A percentile compares a stretch with the other conserved stretches of the same genome.
Evolutionary conservation across 1,140 invertebrate genomes (phyloP).

Genomic region (Nebria ingens): DNA sequence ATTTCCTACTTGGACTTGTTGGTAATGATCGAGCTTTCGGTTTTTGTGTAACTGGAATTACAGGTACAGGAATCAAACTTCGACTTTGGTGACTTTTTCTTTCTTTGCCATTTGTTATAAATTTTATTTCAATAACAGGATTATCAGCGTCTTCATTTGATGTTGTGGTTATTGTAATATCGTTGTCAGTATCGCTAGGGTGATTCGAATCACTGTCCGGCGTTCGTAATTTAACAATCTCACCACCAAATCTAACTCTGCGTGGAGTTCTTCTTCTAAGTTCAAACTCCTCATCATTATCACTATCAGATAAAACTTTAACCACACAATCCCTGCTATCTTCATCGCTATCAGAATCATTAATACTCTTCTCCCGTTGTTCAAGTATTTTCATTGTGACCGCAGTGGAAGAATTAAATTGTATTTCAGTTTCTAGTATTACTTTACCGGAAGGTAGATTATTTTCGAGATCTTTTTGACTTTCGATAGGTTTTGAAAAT

Average conservation of each 20-base stretch:
- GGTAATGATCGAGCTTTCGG: constrained; percentile 17
- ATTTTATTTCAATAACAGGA: constrained; percentile 30
- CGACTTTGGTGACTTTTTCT: constrained; percentile 20
- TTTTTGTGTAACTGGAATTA: constrained; percentile 1
- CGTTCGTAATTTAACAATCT: constrained; percentile 69
- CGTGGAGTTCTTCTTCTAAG: constrained; percentile 36
- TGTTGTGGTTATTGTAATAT: constrained; percentile 15
- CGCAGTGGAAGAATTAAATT: constrained; percentile 61
- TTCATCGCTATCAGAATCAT: constrained; percentile 39
- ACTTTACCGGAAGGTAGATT: constrained; percentile 39
- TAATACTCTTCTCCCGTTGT: constrained; percentile 37
- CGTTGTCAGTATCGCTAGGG: constrained; percentile 38
- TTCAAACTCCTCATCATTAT: constrained; percentile 23
- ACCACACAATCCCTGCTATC: constrained; percentile 23
- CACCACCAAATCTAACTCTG: constrained; percentile 71
- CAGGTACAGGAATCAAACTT: constrained; percentile 25
- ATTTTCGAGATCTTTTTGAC: constrained; percentile 13
- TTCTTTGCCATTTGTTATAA: constrained; percentile 34
- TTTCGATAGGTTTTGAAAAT: constrained; percentile 15
- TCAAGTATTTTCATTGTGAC: constrained; percentile 73
- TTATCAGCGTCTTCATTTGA: constrained; percentile 18
- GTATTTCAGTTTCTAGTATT: constrained; percentile 69
- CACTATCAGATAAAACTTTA: constrained; percentile 17
- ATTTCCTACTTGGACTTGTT: constrained; percentile 17
- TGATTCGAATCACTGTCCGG: constrained; percentile 62